phyloP scores from a whole-genome alignment of 2,113 vertebrate species.

The Atlantisia rogersi region DNA sequence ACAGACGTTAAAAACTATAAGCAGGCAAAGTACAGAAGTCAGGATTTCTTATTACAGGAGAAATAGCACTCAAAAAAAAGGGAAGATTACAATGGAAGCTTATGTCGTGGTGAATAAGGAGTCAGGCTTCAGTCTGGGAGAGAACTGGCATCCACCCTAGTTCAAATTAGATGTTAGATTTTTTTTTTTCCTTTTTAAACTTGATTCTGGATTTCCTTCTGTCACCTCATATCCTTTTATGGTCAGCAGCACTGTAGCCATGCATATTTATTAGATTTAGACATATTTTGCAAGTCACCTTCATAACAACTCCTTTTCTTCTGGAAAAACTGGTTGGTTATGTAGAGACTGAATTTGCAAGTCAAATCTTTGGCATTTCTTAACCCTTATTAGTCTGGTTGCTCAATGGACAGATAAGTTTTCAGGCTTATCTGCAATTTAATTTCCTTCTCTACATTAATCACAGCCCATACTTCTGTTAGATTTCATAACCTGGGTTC shows the following conservation, averaged over 20 bases:
- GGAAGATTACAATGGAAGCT: background rate
- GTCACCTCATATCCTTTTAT: conserved; percentile 1
- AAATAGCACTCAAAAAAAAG: background rate
- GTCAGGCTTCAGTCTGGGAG: background rate
- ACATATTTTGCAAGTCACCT: conserved; percentile 68
- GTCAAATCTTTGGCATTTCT: conserved; percentile 27
- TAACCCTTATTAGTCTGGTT: conserved; percentile 33
- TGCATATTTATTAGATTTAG: conserved; percentile 33
- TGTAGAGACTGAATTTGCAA: conserved; percentile 35
- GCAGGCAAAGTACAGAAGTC: background rate
- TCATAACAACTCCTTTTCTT: conserved; percentile 40
- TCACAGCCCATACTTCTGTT: background rate
- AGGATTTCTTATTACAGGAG: background rate
- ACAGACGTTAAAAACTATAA: background rate
- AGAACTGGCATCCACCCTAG: background rate
- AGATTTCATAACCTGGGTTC: background rate
- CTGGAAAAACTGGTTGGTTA: conserved; percentile 62
- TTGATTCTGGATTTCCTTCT: conserved; percentile 6
- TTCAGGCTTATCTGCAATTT: background rate
- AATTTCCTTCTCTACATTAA: background rate
- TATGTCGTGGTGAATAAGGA: background rate
- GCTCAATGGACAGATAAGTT: background rate
- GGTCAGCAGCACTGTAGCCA: background rate
- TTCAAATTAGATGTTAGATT: background rate
- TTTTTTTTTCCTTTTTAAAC: background rate